Conservation (phyloP, 2,113 vertebrate species). For the Malurus elegans region DNA sequence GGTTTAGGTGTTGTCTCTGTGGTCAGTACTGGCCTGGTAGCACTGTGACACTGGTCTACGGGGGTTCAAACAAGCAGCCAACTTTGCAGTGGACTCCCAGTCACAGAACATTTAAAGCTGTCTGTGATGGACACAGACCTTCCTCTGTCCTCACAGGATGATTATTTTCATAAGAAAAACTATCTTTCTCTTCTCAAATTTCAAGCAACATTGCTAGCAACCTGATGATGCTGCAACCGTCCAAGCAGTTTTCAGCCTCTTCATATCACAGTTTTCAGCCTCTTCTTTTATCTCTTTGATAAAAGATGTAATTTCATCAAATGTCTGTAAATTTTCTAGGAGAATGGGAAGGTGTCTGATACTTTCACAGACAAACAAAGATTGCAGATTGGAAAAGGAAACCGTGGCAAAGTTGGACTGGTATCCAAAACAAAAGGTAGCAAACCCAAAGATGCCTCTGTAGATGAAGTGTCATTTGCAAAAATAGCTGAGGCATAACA, state of each 20-base stretch:
- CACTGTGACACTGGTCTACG: background rate
- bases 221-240: background rate
- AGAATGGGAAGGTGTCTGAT: background rate
- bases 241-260: background rate
- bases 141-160: background rate
- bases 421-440: background rate
- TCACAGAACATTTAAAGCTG: background rate
- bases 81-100: background rate
- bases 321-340: background rate
- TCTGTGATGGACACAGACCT: background rate
- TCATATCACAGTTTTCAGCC: background rate
- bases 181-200: background rate
- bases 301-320: background rate
- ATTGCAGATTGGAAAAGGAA: background rate
- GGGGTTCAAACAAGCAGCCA: background rate
- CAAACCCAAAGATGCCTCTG: background rate
- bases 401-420: background rate
- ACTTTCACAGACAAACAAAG: background rate
- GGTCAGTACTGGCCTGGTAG: background rate
- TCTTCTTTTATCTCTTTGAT: background rate
- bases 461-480: background rate
- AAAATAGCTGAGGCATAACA: background rate
- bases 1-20: background rate
- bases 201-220: background rate
- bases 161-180: background rate